These are phyloP conservation scores for Riptortus pedestris DNA, from an alignment of 1,140 invertebrate species.

Conservation along the genomic window DNA sequence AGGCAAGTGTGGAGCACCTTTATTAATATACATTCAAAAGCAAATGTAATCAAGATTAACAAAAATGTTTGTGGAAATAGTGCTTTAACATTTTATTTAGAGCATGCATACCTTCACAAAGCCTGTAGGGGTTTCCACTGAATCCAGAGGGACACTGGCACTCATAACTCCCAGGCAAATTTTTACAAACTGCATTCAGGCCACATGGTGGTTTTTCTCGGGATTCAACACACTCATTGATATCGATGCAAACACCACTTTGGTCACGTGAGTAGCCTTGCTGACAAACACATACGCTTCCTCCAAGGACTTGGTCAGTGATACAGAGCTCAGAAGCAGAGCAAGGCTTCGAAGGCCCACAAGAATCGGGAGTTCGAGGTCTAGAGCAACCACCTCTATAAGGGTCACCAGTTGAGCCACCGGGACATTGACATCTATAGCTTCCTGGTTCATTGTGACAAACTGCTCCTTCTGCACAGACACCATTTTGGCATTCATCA, in stretches of 20 bases:
- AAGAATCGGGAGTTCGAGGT: constrained; percentile 50
- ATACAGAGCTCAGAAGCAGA: constrained; percentile 74
- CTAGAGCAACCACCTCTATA: constrained; percentile 56
- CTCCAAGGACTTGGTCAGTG: constrained; percentile 54
- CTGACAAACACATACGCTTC: constrained; percentile 75
- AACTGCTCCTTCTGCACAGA: constrained; percentile 69
- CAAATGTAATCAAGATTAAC: no score
- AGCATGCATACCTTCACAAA: constrained; percentile 53
- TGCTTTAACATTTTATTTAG: no score
- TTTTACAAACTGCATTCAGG: constrained; percentile 79
- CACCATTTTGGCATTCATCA: constrained; percentile 62
- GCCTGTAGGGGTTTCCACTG: constrained; percentile 75
- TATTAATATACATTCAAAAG: no score
- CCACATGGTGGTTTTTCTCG: constrained; percentile 67
- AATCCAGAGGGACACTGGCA: constrained; percentile 78
- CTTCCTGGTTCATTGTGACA: constrained; percentile 79
- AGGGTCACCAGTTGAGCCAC: constrained; percentile 56
- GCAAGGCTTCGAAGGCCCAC: constrained; percentile 63
- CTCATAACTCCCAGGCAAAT: constrained; percentile 86
- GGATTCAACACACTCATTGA: constrained; percentile 73
- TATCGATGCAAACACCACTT: constrained; percentile 66
- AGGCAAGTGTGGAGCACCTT: no score
- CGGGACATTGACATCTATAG: constrained; percentile 78
- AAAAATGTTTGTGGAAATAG: no score
- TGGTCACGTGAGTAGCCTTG: constrained; percentile 67